These are phyloP conservation scores for Lithophane ornitopus DNA, from an alignment of 2,888 invertebrate genomes.

Conservation along the genomic window DNA sequence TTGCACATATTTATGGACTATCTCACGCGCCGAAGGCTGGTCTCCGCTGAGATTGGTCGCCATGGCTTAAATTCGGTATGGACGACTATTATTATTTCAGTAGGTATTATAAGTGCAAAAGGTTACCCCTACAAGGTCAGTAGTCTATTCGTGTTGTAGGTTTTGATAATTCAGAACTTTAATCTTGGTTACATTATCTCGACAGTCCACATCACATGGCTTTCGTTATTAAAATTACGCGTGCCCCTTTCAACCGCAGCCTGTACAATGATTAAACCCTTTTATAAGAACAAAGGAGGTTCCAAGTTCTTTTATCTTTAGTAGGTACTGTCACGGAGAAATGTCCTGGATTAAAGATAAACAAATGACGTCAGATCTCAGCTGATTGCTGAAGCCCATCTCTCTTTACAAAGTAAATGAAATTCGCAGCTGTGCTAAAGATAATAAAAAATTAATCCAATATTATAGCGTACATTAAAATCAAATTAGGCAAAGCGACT, in stretches of 20 bases:
- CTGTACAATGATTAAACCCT: conserved; percentile 64
- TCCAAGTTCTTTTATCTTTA: conserved; percentile 61
- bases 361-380: conserved; percentile 62
- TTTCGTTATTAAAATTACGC: conserved; percentile 53
- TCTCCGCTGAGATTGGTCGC: too few species aligned
- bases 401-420: conserved; percentile 42
- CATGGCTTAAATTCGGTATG: too few species aligned
- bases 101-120: too few species aligned
- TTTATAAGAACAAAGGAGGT: conserved; percentile 62
- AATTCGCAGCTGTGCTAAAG: conserved; percentile 23
- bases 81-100: too few species aligned
- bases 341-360: conserved; percentile 62
- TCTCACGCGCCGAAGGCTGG: too few species aligned
- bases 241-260: conserved; percentile 52
- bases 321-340: conserved; percentile 52
- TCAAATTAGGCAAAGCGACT: conserved; percentile 25
- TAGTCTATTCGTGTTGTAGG: not conserved
- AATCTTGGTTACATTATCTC: conserved; percentile 35
- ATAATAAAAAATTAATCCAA: conserved; percentile 15
- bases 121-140: too few species aligned
- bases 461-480: conserved; percentile 6
- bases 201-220: conserved; percentile 28
- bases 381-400: conserved; percentile 46
- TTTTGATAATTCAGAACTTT: conserved; percentile 9
- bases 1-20: too few species aligned